These are phyloP conservation scores for Brienomyrus brachyistius DNA, from an alignment of 2,113 vertebrate species.

Conservation along the genomic window DNA sequence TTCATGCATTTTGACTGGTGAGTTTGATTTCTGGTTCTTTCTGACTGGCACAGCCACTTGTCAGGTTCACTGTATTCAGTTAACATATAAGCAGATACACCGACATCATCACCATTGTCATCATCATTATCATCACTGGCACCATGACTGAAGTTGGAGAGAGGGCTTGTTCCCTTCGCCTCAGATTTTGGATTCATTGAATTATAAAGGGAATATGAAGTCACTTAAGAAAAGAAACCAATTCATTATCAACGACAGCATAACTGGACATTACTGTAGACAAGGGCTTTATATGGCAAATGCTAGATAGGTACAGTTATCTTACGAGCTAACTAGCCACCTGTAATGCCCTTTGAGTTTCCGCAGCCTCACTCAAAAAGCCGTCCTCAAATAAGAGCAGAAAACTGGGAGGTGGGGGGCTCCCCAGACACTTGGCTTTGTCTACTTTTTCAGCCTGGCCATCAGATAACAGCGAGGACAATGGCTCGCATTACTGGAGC, in stretches of 20 bases:
- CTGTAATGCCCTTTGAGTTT: neutral
- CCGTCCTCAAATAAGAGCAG: neutral
- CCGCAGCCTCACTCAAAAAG: neutral
- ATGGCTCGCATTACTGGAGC: conserved; percentile 62
- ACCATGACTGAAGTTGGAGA: neutral
- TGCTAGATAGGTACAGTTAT: neutral
- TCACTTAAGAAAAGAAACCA: neutral
- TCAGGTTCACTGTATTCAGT: neutral
- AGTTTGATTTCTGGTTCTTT: neutral
- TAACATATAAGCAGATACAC: neutral
- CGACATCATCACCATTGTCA: neutral
- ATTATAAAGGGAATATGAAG: neutral
- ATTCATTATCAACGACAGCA: neutral
- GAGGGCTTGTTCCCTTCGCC: neutral
- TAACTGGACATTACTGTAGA: neutral
- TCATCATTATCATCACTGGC: neutral
- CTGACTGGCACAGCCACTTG: neutral
- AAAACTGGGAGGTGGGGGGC: neutral
- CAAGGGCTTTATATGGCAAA: neutral
- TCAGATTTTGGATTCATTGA: neutral
- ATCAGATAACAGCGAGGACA: conserved; percentile 45
- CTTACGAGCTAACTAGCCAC: neutral
- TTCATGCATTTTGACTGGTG: neutral
- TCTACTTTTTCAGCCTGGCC: conserved; percentile 5
- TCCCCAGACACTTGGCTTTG: conserved; percentile 19